These are phyloP conservation scores for Microctenopoma lineatum DNA, from an alignment of 2,797 vertebrate species.

Conservation along the genomic window DNA sequence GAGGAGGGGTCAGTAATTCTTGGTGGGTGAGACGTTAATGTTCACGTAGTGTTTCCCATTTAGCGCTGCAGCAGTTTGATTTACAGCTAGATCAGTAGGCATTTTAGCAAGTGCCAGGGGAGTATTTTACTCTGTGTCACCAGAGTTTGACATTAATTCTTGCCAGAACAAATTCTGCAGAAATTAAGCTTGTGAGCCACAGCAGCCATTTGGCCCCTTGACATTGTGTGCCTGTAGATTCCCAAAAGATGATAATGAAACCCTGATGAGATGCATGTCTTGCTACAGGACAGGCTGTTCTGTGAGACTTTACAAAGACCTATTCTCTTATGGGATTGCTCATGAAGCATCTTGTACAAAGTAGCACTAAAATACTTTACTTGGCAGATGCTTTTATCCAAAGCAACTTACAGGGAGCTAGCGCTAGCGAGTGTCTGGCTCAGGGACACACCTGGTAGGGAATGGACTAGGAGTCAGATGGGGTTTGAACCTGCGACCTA, in stretches of 20 bases:
- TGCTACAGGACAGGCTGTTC: conserved; percentile 20
- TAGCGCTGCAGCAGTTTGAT: conserved; percentile 6
- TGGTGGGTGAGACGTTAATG: not conserved
- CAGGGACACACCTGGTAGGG: no score
- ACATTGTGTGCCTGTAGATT: conserved; percentile 25
- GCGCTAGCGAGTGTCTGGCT: no score
- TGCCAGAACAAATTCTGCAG: conserved; percentile 17
- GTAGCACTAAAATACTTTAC: conserved; percentile 3
- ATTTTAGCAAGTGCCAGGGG: conserved; percentile 9
- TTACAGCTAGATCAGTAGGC: conserved; percentile 17
- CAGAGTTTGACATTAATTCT: conserved; percentile 18
- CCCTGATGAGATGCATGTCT: conserved; percentile 23
- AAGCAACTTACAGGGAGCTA: no score
- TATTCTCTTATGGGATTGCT: conserved; percentile 17
- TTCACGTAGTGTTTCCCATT: conserved; percentile 11
- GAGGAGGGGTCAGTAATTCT: no score
- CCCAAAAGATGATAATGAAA: conserved; percentile 31
- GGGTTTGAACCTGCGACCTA: no score
- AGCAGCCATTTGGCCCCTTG: conserved; percentile 18
- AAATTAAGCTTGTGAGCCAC: conserved; percentile 25
- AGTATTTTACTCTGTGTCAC: conserved; percentile 18
- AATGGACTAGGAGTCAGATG: no score
- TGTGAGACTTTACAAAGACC: conserved; percentile 6
- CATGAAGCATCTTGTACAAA: conserved; percentile 4
- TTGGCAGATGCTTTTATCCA: no score